Percentiles rank a stretch among this genome's conserved stretches.
Evolutionary conservation across 2,113 vertebrate species (phyloP).

Genomic region (Monopterus albus): DNA sequence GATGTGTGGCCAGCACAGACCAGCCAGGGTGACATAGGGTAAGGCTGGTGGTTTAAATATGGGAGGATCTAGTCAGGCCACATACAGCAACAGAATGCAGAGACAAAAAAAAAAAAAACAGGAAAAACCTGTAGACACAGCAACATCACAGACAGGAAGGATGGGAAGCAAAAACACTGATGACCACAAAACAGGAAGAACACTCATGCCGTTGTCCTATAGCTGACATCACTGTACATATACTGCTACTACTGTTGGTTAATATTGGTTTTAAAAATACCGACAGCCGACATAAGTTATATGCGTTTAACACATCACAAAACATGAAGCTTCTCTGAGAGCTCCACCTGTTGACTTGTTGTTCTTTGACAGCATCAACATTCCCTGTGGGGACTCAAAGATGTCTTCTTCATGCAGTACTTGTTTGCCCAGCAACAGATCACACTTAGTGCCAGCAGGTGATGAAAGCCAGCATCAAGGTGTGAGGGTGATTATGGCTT

Average conservation of each 20-base stretch:
- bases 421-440: conserved; percentile 8
- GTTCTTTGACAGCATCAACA: conserved; percentile 6
- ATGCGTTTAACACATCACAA: too few species aligned
- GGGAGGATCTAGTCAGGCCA: conserved; percentile 43
- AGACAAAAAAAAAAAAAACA: too few species aligned
- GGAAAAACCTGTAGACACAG: too few species aligned
- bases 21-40: conserved; percentile 35
- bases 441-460: conserved; percentile 23
- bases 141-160: conserved; percentile 18
- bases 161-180: conserved; percentile 35
- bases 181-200: conserved; percentile 1
- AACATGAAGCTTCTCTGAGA: conserved; percentile 5
- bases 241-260: neutral
- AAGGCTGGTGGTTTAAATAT: conserved; percentile 69
- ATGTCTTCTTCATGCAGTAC: neutral
- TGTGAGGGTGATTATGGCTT: conserved; percentile 42
- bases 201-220: neutral
- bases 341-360: conserved; percentile 16
- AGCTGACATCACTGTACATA: neutral
- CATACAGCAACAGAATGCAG: conserved; percentile 18
- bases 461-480: conserved; percentile 37
- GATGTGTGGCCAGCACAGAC: conserved; percentile 42
- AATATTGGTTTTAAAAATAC: too few species aligned
- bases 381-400: neutral
- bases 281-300: too few species aligned